Conservation (phyloP, 2,888 invertebrate genomes). For the Xestia ashworthii region DNA sequence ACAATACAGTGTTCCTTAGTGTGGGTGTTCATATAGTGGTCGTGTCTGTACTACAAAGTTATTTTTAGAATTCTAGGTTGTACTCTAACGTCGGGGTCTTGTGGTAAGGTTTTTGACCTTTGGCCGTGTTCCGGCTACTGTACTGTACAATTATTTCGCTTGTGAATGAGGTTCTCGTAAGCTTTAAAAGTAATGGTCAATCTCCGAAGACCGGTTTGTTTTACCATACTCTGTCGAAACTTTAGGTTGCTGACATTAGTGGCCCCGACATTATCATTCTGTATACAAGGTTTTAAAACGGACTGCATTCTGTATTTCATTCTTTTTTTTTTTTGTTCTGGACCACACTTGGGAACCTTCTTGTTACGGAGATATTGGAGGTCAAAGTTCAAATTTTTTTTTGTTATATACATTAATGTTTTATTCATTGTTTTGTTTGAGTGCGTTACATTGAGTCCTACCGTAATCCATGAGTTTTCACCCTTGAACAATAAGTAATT, state of each 20-base stretch:
- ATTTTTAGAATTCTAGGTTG: slow-evolving; percentile 11
- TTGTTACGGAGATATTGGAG: too few relatives aligned
- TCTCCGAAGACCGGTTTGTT: neutral
- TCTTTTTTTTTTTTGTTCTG: too few relatives aligned
- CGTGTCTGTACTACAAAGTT: neutral
- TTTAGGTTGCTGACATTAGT: neutral
- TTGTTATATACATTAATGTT: too few relatives aligned
- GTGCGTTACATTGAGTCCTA: too few relatives aligned
- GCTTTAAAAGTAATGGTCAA: neutral
- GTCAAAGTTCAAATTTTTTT: too few relatives aligned
- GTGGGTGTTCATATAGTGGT: neutral
- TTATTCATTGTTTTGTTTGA: too few relatives aligned
- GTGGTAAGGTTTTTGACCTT: slow-evolving; percentile 5
- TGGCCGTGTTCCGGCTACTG: neutral
- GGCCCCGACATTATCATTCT: neutral
- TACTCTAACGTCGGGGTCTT: neutral
- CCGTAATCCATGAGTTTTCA: too few relatives aligned
- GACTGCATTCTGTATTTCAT: too few relatives aligned
- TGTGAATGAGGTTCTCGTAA: neutral
- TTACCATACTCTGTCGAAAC: neutral
- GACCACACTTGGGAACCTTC: too few relatives aligned
- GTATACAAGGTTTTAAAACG: too few relatives aligned
- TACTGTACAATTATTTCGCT: slow-evolving; percentile 4
- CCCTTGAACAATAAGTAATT: too few relatives aligned
- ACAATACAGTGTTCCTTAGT: neutral